phyloP scores from a whole-genome alignment of 2,113 vertebrate species.

The Circaetus gallicus region DNA sequence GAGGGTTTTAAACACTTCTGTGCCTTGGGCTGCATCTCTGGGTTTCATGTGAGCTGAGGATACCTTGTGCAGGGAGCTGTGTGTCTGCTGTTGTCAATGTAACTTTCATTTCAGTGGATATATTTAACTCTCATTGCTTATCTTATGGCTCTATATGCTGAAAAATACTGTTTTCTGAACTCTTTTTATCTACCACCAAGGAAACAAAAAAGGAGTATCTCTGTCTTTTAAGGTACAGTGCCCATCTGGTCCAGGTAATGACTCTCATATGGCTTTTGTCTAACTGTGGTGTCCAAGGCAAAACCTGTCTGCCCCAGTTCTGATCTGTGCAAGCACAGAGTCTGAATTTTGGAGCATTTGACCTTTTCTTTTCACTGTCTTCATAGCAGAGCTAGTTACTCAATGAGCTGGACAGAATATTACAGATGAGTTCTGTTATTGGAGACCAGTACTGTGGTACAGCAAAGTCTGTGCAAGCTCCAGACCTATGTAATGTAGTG shows the following conservation, averaged over 20 bases:
- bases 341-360: not conserved
- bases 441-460: not conserved
- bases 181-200: not conserved
- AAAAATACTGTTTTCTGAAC: not conserved
- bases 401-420: not conserved
- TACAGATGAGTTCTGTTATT: not conserved
- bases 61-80: not conserved
- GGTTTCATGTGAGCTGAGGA: not conserved
- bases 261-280: not conserved
- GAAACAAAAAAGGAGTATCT: not conserved
- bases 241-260: not conserved
- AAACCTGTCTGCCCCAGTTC: not conserved
- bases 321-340: not conserved
- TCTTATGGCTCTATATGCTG: not conserved
- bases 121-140: not conserved
- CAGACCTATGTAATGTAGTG: rapidly evolving
- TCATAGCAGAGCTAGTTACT: not conserved
- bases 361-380: not conserved
- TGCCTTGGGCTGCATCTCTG: not conserved
- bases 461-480: not conserved
- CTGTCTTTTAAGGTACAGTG: not conserved
- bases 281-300: not conserved
- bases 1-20: not conserved
- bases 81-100: not conserved
- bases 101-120: not conserved